Evolutionary conservation across 1,140 invertebrate genomes (phyloP), one percentile per base, ranked within the genome.

Genomic region (Bombus impatiens): DNA sequence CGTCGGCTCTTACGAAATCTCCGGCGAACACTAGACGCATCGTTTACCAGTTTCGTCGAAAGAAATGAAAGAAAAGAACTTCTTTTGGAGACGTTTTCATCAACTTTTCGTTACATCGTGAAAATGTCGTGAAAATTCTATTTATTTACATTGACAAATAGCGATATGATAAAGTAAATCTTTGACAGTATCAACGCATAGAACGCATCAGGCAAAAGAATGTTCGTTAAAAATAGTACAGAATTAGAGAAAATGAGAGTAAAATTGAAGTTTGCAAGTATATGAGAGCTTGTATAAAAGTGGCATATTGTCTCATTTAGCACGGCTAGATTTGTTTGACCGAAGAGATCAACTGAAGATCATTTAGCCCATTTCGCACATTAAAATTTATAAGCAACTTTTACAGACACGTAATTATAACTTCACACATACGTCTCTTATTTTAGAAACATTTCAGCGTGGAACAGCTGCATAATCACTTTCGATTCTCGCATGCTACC

Each of bases 1-100:
- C 86, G 76, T 85, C 3, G 28, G 3, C 78, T 65, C 75, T 90
- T 84, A 87, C 78, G 80, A 90, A 90, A 86, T 62, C 53, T 68
- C 74, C 75, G 78, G 42, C 42, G 57, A 37, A 8, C 78, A 18
- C n/a, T 71, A 44, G 59, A 68, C 57, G 59, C 37, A 35, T 37
- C 71, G 59, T 59, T 40, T 10, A 37, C 3, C 40, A 10, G 37
- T 68, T 86, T 82, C 71, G 32, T 57, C 44, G 62, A 86, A 80
- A 37, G 0, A 12, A 85, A 85, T 68, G 68, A 77, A 42, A n/a
- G n/a, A n/a, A n/a, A n/a, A n/a, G n/a, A n/a, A 42, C 15, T 40
- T 18, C 25, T 32, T 78, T 35, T 1, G 37, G 2, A 18, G 15
- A 72, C 10, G 37, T 40, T 72, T 47, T 10, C 44, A 9, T 6